These are phyloP conservation scores for Psittacula derbiana DNA, from an alignment of 2,797 vertebrate genomes.

Conservation along the genomic window DNA sequence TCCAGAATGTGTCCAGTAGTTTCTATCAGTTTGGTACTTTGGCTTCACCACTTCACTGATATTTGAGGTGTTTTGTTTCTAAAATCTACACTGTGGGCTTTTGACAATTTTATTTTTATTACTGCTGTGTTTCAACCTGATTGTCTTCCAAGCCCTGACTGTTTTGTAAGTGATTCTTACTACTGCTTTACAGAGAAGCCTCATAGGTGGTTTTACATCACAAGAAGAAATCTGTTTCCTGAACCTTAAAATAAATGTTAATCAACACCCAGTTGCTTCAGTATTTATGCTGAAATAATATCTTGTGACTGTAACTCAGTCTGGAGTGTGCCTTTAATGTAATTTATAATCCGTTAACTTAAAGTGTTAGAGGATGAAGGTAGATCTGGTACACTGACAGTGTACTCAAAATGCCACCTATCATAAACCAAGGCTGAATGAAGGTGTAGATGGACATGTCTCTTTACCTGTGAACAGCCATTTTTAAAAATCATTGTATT, in stretches of 20 bases:
- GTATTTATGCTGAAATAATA: constrained; percentile 12
- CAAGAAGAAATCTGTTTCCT: neutral
- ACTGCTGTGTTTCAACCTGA: neutral
- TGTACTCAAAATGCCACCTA: neutral
- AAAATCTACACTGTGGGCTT: neutral
- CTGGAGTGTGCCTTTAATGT: neutral
- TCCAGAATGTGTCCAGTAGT: neutral
- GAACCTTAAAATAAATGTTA: neutral
- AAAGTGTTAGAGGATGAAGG: neutral
- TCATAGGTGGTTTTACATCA: neutral
- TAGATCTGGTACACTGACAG: neutral
- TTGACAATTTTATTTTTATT: neutral
- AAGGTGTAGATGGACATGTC: neutral
- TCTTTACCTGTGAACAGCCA: neutral
- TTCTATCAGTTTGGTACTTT: neutral
- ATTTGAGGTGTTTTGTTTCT: neutral
- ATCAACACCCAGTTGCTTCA: neutral
- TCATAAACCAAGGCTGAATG: neutral
- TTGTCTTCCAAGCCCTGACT: neutral
- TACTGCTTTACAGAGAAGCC: neutral
- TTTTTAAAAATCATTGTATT: constrained; percentile 1
- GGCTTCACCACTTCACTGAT: neutral
- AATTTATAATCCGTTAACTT: neutral
- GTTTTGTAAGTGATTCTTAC: neutral
- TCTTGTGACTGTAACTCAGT: neutral